Evolutionary conservation across 2,113 vertebrate species (phyloP), one percentile per base, ranked within the genome.

Genomic region (Ovis aries): DNA sequence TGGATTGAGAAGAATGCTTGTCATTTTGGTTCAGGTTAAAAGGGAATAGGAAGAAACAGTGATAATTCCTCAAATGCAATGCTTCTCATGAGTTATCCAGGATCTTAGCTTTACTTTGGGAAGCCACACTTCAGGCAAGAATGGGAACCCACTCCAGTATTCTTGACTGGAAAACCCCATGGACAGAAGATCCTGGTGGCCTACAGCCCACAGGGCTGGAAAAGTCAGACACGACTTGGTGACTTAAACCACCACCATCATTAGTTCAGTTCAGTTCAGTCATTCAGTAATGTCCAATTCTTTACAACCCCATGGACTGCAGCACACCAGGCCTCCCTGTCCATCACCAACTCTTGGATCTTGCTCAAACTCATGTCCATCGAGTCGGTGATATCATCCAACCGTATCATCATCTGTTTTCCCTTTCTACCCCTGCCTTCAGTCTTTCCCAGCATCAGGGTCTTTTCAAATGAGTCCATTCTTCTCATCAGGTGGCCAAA

Each of bases 321-420:
- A 71, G 19, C 19, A 71, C 0, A 0, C 67, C n/a, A 71, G 67
- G n/a, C n/a, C 19, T 71, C n/a, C 19, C 19, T 71, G 67, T 40
- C 19, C 21, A 23, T 71, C 67, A 36, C 19, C n/a, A 71, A 40
- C 64, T 36, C n/a, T 36, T 36, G 17, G 17, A 71, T 19, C 19
- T 36, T 71, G n/a, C 19, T 36, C n/a, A 71, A 71, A 36, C 10
- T 23, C n/a, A 40, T 23, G 67, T 23, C 5, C n/a, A 71, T 40
- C 0, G 0, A 40, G n/a, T 12, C 10, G 0, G 19, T 71, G n/a
- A 71, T 71, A 9, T 10, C n/a, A 71, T 71, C 67, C 67, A 40
- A 40, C n/a, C n/a, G 23, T 12, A 21, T 71, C 19, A 71, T 71
- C 10, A 0, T 23, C n/a, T 23, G 19, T 71, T 21, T 5, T 12